A percentile compares a stretch with the other conserved stretches of the same genome.
phyloP scores from a whole-genome alignment of 2,113 vertebrate species.

The Calypte anna region DNA sequence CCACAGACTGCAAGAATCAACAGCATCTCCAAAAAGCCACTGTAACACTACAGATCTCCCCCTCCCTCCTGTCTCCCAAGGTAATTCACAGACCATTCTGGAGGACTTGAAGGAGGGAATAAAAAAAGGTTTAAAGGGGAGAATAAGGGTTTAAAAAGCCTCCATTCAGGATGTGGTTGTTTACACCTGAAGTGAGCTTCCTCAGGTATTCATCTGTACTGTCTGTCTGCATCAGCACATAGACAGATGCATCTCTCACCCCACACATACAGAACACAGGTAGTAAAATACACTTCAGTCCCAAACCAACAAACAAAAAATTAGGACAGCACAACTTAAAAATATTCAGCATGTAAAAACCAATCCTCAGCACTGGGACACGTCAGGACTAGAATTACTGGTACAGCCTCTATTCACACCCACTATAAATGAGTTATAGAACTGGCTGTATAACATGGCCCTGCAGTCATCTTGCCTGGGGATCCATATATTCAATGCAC shows the following conservation, averaged over 20 bases:
- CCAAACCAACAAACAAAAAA: background rate
- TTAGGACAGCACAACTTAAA: background rate
- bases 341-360: background rate
- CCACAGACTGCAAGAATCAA: background rate
- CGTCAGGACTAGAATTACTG: background rate
- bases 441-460: background rate
- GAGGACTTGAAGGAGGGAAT: background rate
- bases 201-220: background rate
- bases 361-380: background rate
- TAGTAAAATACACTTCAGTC: background rate
- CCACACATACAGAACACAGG: background rate
- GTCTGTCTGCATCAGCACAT: background rate
- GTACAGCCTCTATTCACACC: background rate
- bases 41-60: background rate
- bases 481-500: background rate
- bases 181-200: background rate
- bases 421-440: background rate
- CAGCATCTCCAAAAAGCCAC: background rate
- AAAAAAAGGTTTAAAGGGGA: background rate
- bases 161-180: background rate
- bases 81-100: background rate
- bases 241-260: background rate
- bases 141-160: background rate
- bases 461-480: background rate
- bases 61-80: background rate